Conservation (phyloP, 2,113 vertebrate genomes). For the Limanda limanda region DNA sequence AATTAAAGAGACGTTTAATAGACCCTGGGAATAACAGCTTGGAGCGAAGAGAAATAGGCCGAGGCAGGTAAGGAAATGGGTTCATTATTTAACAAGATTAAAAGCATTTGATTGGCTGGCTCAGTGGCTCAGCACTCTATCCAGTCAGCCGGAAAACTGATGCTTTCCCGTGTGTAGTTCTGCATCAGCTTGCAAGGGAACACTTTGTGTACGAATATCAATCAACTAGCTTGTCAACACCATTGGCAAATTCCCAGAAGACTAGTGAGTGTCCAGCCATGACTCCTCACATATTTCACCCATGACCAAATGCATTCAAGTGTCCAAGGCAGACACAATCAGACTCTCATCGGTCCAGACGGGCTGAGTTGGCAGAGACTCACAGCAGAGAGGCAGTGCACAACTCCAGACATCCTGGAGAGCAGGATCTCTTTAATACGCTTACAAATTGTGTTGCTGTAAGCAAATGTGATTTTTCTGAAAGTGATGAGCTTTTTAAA, state of each 20-base stretch:
- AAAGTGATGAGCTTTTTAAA: no score
- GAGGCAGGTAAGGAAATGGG: not conserved
- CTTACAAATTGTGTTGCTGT: not conserved
- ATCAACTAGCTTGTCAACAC: conserved; percentile 1
- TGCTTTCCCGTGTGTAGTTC: not conserved
- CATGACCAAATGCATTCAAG: not conserved
- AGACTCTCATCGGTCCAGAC: conserved; percentile 18
- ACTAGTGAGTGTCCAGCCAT: not conserved
- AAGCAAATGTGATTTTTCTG: no score
- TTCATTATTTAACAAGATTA: not conserved
- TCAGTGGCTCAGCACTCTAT: not conserved
- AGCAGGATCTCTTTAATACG: not conserved
- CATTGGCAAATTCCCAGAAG: no score
- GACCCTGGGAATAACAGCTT: not conserved
- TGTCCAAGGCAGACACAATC: conserved; percentile 1
- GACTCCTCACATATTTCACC: not conserved
- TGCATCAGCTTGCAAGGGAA: not conserved
- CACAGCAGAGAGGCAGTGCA: not conserved
- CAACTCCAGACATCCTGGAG: not conserved
- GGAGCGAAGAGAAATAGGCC: no score
- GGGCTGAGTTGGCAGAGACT: not conserved
- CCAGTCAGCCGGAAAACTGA: not conserved
- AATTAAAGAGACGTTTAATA: not conserved
- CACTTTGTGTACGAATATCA: conserved; percentile 1
- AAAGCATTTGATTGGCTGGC: conserved; percentile 4